Conservation (phyloP, 2,797 vertebrate species). For the Myoxocephalus aenaeus region DNA sequence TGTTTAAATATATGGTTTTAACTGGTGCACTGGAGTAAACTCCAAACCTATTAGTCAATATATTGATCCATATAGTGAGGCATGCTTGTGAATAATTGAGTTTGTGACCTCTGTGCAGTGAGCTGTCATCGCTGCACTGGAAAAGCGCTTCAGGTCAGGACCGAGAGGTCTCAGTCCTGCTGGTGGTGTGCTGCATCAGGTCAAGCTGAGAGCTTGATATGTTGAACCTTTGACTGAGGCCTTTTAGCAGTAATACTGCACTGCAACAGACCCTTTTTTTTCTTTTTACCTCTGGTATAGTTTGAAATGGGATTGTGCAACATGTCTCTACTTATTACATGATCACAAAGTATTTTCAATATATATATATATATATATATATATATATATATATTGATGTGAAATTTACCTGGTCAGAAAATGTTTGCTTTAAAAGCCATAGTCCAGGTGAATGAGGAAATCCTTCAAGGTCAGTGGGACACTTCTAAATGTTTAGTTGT, state of each 20-base stretch:
- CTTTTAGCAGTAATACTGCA: neutral
- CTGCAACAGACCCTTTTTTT: neutral
- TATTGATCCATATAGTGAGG: slow-evolving; percentile 51
- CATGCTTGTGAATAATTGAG: slow-evolving; percentile 57
- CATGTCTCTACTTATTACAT: neutral
- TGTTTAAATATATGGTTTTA: slow-evolving; percentile 5
- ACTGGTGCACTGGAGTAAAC: slow-evolving; percentile 12
- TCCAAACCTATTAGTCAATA: slow-evolving; percentile 34
- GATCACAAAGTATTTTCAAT: neutral
- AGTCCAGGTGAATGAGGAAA: neutral
- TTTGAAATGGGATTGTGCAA: slow-evolving; percentile 3
- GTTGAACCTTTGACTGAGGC: slow-evolving; percentile 1
- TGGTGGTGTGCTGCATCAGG: neutral
- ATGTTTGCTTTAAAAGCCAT: neutral
- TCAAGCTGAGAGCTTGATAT: neutral
- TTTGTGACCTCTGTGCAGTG: slow-evolving; percentile 47
- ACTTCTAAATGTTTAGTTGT: neutral
- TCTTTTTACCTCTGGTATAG: neutral
- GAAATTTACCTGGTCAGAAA: neutral
- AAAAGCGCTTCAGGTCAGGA: slow-evolving; percentile 44
- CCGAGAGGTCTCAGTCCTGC: slow-evolving; percentile 10
- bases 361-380: neutral
- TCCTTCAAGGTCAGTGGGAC: neutral
- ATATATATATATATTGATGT: neutral
- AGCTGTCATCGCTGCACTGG: slow-evolving; percentile 56